Conservation (phyloP, 2,888 invertebrate genomes). For the Oithona nana region DNA sequence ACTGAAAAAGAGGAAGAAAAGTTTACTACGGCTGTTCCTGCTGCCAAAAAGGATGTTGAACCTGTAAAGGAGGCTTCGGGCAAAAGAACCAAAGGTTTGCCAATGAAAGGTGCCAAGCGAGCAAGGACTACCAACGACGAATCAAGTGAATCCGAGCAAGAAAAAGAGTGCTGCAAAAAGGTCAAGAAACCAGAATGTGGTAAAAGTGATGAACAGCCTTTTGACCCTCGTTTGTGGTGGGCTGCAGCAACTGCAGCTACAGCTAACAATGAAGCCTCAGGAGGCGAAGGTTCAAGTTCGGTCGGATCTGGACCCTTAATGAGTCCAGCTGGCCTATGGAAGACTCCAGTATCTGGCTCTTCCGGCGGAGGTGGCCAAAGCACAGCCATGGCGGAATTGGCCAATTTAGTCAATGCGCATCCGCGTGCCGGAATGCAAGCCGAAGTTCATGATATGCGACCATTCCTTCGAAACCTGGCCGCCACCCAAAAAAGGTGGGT, state of each 20-base stretch:
- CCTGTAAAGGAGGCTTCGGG: constrained; percentile 39
- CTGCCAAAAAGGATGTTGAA: constrained; percentile 27
- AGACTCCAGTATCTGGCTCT: too few species aligned
- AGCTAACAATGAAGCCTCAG: not conserved
- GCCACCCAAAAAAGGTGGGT: not conserved
- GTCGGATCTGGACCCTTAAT: not conserved
- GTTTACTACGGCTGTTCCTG: too few species aligned
- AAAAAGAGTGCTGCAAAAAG: not conserved
- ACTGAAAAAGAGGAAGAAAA: not conserved
- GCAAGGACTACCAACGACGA: not conserved
- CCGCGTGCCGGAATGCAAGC: not conserved
- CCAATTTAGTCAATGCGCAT: constrained; percentile 29
- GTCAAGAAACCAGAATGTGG: not conserved
- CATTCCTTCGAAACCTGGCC: not conserved
- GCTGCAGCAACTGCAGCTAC: not conserved
- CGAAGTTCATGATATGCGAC: constrained; percentile 6
- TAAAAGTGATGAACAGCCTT: not conserved
- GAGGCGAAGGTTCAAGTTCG: not conserved
- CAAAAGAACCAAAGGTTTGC: constrained; percentile 37
- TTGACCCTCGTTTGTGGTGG: not conserved
- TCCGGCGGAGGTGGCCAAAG: constrained; percentile 17
- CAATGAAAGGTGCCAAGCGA: not conserved
- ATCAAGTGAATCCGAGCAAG: not conserved
- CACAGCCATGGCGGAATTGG: constrained; percentile 32
- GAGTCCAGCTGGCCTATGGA: not conserved